Base-by-base conservation (phyloP, 1,140 invertebrate species). In the Drosophila cardini region DNA sequence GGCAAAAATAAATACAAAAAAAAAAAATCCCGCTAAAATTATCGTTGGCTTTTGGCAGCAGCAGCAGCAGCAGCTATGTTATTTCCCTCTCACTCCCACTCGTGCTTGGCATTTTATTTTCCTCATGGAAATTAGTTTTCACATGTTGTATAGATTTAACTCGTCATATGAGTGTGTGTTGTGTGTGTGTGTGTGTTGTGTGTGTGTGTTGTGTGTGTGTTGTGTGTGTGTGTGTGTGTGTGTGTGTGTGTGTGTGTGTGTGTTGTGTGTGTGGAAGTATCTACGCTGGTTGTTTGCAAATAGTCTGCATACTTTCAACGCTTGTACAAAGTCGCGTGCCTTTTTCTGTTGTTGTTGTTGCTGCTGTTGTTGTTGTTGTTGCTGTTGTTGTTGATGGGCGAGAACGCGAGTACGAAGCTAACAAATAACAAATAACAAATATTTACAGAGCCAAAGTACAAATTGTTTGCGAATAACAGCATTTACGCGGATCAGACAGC, bases 221-320 rank as follows among this genome's bases (percentile, higher is more conserved):
- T 36, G 62, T 34, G 30, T 15, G 45, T 46, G 48, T 36, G 42
- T 40, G n/a, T n/a, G n/a, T 58, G 30, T 38, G 18, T 36, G 15
- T 38, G 46, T 46, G 43, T 36, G 55, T 34, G 61, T 34, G 30
- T 15, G 53, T 45, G 53, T 34, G 40, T 38, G 52, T 21, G 36
- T 36, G 63, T 56, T n/a, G 53, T 56, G 56, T 36, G n/a, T 60
- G 50, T 71, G 7, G 36, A 52, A 36, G 46, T 53, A 40, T 48
- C 36, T 63, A 60, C 71, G 58, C 38, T 72, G 56, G 63, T 75
- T 86, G 83, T 87, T 87, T 87, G 84, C 84, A 87, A 81, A 89
- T 89, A 84, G 84, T 89, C 85, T 89, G 84, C 84, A 89, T 89
- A 89, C 84, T 89, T 89, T 89, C 61, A 79, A 56, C 48, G 73